Conservation (phyloP, 2,888 invertebrate genomes). For the Lasioglossum lativentre region DNA sequence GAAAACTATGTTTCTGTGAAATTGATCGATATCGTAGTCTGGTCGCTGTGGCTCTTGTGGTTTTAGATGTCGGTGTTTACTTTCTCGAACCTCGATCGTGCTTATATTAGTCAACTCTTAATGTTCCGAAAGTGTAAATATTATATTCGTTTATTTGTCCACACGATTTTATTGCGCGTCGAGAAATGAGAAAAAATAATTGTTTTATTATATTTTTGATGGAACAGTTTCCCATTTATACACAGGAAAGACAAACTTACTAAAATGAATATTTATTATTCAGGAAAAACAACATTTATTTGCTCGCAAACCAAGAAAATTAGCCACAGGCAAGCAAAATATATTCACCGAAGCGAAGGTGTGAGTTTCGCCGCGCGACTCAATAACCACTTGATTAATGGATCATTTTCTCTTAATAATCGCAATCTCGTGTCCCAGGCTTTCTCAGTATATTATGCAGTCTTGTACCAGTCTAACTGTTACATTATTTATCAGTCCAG, state of each 20-base stretch:
- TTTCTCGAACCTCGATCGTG: background rate
- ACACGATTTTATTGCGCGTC: background rate
- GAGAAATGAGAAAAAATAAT: background rate
- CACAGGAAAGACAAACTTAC: background rate
- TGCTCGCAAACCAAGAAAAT: too few species aligned
- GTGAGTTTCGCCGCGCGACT: background rate
- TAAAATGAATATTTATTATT: background rate
- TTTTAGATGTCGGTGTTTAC: background rate
- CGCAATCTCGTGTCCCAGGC: background rate
- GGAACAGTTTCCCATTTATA: too few species aligned
- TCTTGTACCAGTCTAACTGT: background rate
- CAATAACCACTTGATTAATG: background rate
- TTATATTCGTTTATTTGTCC: background rate
- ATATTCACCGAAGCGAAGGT: background rate
- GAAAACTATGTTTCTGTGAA: background rate
- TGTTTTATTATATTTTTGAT: background rate
- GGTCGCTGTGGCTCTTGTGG: too few species aligned
- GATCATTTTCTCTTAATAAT: slow-evolving; percentile 17
- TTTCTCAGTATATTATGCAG: slow-evolving; percentile 7
- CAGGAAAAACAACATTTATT: too few species aligned
- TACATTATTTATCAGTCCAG: slow-evolving; percentile 19
- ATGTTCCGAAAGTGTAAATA: background rate
- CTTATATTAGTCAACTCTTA: background rate
- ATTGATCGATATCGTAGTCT: background rate
- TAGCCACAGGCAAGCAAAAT: background rate